These are phyloP conservation scores for Caradrina kadenii DNA, from an alignment of 2,888 invertebrate species.

Conservation along the genomic window DNA sequence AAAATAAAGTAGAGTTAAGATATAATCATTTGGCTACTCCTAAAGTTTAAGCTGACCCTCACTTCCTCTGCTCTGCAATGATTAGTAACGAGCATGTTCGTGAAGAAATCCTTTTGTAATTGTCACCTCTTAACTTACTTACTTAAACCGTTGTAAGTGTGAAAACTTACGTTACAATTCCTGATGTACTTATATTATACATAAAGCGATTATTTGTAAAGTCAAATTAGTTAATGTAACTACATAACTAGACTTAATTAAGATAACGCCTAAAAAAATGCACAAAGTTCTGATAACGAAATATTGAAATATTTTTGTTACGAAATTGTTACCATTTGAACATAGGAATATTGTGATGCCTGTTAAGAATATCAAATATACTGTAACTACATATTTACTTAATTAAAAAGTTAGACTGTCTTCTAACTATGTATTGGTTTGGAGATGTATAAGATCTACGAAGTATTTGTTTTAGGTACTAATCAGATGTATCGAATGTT, in stretches of 20 bases:
- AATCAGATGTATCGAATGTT: conserved; percentile 58
- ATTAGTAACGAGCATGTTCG: background rate
- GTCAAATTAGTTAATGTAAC: conserved; percentile 4
- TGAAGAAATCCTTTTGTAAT: conserved; percentile 25
- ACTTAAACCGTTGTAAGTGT: conserved; percentile 13
- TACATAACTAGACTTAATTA: conserved; percentile 30
- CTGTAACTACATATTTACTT: conserved; percentile 27
- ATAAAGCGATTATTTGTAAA: conserved; percentile 14
- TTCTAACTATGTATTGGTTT: conserved; percentile 48
- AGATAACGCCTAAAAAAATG: conserved; percentile 40
- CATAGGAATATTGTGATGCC: conserved; percentile 47
- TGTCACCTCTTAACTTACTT: conserved; percentile 19
- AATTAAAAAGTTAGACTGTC: conserved; percentile 21
- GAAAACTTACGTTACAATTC: conserved; percentile 20
- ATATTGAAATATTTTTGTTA: conserved; percentile 63
- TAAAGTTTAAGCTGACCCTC: background rate
- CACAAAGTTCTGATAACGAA: conserved; percentile 52
- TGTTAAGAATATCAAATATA: conserved; percentile 59
- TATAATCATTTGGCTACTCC: background rate
- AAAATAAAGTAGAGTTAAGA: background rate
- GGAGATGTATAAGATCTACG: conserved; percentile 33
- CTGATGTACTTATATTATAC: conserved; percentile 14
- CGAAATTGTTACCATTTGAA: conserved; percentile 52
- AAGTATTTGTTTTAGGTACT: conserved; percentile 50
- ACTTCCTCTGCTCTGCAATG: background rate